Evolutionary conservation across 2,113 vertebrate species (phyloP).

Genomic region (Gambusia affinis): DNA sequence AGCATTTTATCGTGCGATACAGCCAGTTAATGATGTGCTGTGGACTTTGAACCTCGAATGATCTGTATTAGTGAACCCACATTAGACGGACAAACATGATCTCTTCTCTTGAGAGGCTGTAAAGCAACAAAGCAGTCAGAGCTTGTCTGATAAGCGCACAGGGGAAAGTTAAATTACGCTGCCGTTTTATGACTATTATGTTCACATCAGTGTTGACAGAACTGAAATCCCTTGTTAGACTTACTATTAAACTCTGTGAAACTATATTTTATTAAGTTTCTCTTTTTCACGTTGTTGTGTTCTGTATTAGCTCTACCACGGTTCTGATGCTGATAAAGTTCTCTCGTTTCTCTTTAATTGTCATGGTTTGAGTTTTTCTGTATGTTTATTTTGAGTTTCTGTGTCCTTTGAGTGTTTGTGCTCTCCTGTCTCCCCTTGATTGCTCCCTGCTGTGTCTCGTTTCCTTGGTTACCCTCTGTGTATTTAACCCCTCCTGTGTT

Average conservation of each 20-base stretch:
- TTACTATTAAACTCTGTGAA: not conserved
- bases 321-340: not conserved
- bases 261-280: not conserved
- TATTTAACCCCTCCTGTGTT: too few species aligned
- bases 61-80: not conserved
- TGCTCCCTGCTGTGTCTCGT: too few species aligned
- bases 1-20: not conserved
- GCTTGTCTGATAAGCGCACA: not conserved
- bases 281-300: not conserved
- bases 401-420: too few species aligned
- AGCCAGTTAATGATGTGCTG: not conserved
- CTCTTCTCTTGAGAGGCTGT: not conserved
- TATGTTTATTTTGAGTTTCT: too few species aligned
- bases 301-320: not conserved
- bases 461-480: too few species aligned
- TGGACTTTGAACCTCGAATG: slow-evolving; percentile 32
- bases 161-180: not conserved
- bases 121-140: slow-evolving; percentile 25
- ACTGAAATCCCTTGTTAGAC: not conserved
- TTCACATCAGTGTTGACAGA: not conserved
- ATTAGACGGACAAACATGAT: not conserved
- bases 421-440: too few species aligned
- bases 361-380: too few species aligned
- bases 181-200: not conserved
- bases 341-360: not conserved